Evolutionary conservation across 2,797 vertebrate genomes (phyloP).

Genomic region (Phrynocephalus vlangalii): DNA sequence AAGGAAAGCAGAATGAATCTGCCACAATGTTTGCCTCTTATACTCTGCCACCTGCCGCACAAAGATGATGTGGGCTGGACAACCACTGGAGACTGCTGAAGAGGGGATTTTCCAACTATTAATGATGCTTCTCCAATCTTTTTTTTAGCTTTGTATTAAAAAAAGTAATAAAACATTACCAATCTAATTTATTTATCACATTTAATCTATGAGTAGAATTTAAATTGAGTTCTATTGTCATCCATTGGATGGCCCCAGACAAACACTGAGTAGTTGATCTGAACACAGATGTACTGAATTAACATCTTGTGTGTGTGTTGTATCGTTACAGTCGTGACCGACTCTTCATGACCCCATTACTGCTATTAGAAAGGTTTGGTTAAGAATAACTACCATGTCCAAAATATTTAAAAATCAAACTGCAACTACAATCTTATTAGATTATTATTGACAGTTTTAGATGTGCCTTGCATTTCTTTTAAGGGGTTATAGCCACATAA

Average conservation of each 20-base stretch:
- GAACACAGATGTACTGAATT: constrained; percentile 63
- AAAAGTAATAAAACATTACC: no score
- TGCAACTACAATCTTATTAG: constrained; percentile 34
- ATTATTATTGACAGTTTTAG: constrained; percentile 33
- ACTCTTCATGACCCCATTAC: background rate
- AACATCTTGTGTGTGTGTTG: background rate
- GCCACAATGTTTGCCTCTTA: no score
- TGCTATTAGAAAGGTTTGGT: constrained; percentile 53
- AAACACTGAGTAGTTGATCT: constrained; percentile 65
- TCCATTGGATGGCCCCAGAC: constrained; percentile 70
- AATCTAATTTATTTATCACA: no score
- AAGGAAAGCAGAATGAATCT: no score
- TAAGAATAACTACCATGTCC: constrained; percentile 46
- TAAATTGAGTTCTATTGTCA: constrained; percentile 6
- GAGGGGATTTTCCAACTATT: no score
- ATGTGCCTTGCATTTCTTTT: constrained; percentile 50
- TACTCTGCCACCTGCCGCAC: no score
- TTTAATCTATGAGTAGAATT: no score
- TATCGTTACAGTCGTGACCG: no score
- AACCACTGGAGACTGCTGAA: no score
- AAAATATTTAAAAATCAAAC: constrained; percentile 47
- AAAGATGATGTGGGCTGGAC: no score
- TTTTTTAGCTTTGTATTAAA: no score
- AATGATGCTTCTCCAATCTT: no score
- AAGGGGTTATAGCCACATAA: constrained; percentile 15